These are phyloP conservation scores for Diachrysia chrysitis DNA, from an alignment of 2,888 invertebrate species.

Conservation along the genomic window DNA sequence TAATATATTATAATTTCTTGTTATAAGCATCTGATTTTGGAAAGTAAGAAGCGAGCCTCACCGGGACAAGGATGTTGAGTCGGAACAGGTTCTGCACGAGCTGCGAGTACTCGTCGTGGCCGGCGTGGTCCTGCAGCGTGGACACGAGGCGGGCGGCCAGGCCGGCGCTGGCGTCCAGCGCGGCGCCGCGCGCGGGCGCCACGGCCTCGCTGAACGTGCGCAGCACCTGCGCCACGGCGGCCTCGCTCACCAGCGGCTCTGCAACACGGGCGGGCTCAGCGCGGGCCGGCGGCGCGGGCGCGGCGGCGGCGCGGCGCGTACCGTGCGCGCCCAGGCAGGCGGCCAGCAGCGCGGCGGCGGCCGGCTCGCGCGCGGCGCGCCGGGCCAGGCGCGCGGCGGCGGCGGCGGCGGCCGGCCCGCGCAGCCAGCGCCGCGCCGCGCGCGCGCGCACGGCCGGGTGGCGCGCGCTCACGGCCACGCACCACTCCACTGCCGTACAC, in stretches of 20 bases:
- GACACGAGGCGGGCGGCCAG: slow-evolving; percentile 57
- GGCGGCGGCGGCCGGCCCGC: slow-evolving; percentile 50
- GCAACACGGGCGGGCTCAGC: slow-evolving; percentile 7
- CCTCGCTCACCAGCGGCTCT: slow-evolving; percentile 64
- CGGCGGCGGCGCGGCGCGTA: neutral
- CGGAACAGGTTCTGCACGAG: slow-evolving; percentile 55
- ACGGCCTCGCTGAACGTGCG: slow-evolving; percentile 14
- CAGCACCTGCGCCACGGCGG: slow-evolving; percentile 50
- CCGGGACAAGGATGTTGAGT: slow-evolving; percentile 59
- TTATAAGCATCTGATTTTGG: too few species aligned
- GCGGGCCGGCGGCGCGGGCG: neutral
- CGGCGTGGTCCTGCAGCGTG: slow-evolving; percentile 40
- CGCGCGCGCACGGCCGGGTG: slow-evolving; percentile 78
- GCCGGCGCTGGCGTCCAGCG: slow-evolving; percentile 27
- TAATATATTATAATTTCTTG: too few species aligned
- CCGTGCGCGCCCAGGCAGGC: slow-evolving; percentile 52
- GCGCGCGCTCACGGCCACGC: slow-evolving; percentile 77
- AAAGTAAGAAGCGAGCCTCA: slow-evolving; percentile 23
- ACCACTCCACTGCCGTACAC: slow-evolving; percentile 74
- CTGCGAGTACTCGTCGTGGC: slow-evolving; percentile 24
- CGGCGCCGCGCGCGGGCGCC: slow-evolving; percentile 3
- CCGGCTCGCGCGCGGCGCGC: neutral
- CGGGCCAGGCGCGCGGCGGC: slow-evolving; percentile 9
- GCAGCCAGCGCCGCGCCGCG: slow-evolving; percentile 83
- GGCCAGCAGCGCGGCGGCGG: slow-evolving; percentile 52